These are phyloP conservation scores for Yponomeuta malinellus DNA, from an alignment of 2,888 invertebrate genomes.

Conservation along the genomic window DNA sequence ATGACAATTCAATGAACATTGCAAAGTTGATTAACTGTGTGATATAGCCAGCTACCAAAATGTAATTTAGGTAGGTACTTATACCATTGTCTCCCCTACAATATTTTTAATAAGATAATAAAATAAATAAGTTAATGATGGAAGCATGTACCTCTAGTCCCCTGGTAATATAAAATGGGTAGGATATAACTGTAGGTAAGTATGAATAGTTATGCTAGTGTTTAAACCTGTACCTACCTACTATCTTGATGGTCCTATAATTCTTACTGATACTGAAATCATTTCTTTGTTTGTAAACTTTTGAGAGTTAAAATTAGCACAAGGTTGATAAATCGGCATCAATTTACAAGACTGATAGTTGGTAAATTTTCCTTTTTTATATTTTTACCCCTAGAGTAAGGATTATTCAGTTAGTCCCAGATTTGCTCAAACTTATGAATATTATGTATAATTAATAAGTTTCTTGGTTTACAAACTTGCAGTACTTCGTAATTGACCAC, in stretches of 20 bases:
- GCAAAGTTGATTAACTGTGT: too few relatives aligned
- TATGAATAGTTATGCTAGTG: conserved; percentile 55
- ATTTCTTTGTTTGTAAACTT: conserved; percentile 65
- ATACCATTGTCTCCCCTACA: neutral
- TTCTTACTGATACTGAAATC: neutral
- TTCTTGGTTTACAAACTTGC: conserved; percentile 14
- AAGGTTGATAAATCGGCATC: conserved; percentile 72
- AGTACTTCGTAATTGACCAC: too few relatives aligned
- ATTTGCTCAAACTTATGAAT: conserved; percentile 60
- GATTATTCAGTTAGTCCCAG: conserved; percentile 65
- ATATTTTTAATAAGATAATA: neutral
- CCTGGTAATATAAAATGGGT: neutral
- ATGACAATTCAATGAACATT: too few relatives aligned
- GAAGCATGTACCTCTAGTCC: neutral
- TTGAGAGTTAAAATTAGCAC: conserved; percentile 67
- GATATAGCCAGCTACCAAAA: too few relatives aligned
- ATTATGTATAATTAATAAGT: conserved; percentile 9
- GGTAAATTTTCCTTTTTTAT: conserved; percentile 71
- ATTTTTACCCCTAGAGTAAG: conserved; percentile 74
- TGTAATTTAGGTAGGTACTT: too few relatives aligned
- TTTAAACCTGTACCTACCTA: conserved; percentile 25
- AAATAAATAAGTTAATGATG: neutral
- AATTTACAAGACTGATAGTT: conserved; percentile 78
- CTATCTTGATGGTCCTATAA: neutral
- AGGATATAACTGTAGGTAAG: neutral